Base-by-base conservation (phyloP, 2,888 invertebrate genomes). In the Mamestra brassicae region DNA sequence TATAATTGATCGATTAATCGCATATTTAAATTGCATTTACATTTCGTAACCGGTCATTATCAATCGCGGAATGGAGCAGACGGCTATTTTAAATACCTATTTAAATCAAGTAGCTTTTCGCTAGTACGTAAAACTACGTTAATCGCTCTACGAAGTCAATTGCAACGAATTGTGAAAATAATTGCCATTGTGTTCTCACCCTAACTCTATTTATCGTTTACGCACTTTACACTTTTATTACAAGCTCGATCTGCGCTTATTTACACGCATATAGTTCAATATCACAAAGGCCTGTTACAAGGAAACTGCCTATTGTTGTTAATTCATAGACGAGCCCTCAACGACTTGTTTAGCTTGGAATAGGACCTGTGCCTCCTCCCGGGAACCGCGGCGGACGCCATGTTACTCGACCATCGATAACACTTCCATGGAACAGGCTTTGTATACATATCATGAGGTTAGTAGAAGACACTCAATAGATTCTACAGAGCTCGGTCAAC, bases 221-320 rank as follows among this genome's bases (percentile, higher is more conserved):
- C 67, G 74, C 63, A 72, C 74, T 80, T 73, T 36, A 83, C 63
- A 74, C 71, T 82, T 85, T 81, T 83, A 83, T 85, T 78, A 80
- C 73, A 70, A 61, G 67, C 67, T 72, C 80, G 74, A 78, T 85
- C 76, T 81, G 76, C 83, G 72, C 74, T 64, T 80, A 84, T 79
- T 82, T 78, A 79, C 69, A 78, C 38, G 67, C 81, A 78, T 80
- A 71, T 88, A 91, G 88, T 89, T 91, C 91, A 89, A 91, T 92
- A 91, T 92, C 91, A 95, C 95, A 95, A 95, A 94, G 95, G 94
- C 93, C 89, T 92, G 92, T 95, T 95, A 94, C 91, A 89, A 89
- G 93, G 91, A 95, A 95, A 96, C 90, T 87, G 90, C 90, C 95
- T 91, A 95, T 96, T 96, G 96, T 96, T 93, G 89, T 88, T 91